Percentiles rank a stretch among this genome's conserved stretches.
These are phyloP conservation scores for Galeopterus variegatus DNA, from an alignment of 2,113 vertebrate species.

Conservation along the genomic window DNA sequence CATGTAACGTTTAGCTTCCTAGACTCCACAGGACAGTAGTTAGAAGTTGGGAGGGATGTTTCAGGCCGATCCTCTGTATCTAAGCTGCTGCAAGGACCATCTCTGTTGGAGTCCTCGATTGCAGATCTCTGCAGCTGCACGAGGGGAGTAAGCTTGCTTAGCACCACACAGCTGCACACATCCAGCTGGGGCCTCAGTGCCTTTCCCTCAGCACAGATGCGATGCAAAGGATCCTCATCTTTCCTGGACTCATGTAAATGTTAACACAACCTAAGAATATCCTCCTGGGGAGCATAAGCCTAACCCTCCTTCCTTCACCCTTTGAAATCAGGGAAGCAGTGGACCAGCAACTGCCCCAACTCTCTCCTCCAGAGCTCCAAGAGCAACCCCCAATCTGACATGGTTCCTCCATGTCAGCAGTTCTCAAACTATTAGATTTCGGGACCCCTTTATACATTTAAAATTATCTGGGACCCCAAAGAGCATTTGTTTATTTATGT, in stretches of 20 bases:
- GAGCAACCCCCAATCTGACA: too few species aligned
- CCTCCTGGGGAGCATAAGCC: background rate
- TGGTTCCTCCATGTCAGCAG: accelerated
- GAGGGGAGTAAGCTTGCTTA: background rate
- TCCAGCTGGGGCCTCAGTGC: background rate
- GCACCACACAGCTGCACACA: accelerated
- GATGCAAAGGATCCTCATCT: background rate
- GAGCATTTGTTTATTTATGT: background rate
- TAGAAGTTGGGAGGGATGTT: background rate
- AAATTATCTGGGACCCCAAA: background rate
- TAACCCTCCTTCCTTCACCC: background rate
- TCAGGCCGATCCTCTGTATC: background rate
- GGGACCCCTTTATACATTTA: background rate
- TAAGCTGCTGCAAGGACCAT: background rate
- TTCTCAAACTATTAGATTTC: background rate
- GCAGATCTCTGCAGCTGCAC: accelerated
- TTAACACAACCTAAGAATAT: background rate
- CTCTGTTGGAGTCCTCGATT: accelerated
- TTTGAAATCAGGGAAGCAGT: background rate
- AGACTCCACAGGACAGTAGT: background rate
- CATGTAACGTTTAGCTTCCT: background rate
- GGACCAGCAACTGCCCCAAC: too few species aligned
- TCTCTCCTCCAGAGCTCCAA: background rate
- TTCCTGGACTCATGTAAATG: background rate
- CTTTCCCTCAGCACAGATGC: background rate